Conservation (phyloP, 2,113 vertebrate species). For the Tricholaema leucomelas region DNA sequence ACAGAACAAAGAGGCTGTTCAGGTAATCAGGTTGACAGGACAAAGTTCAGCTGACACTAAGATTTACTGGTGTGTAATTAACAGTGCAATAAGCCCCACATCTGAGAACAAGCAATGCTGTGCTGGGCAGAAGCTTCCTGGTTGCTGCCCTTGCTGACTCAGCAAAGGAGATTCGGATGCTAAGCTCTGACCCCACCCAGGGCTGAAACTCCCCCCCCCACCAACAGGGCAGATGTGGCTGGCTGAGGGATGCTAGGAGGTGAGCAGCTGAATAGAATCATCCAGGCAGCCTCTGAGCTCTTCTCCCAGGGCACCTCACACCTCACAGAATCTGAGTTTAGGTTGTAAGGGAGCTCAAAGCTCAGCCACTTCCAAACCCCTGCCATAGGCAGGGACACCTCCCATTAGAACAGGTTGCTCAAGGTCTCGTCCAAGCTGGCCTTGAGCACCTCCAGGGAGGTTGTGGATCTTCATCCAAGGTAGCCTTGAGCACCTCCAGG, state of each 20-base stretch:
- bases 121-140: background rate
- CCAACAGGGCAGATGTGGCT: rapidly evolving
- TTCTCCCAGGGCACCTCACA: no score
- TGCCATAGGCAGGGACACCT: no score
- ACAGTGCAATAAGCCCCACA: background rate
- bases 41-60: rapidly evolving
- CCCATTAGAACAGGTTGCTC: no score
- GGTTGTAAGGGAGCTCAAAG: no score
- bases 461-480: no score
- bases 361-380: no score
- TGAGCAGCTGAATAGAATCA: background rate
- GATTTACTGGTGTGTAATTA: background rate
- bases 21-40: background rate
- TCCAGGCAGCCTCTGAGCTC: no score
- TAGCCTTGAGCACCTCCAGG: no score
- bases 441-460: no score
- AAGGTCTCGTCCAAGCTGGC: no score
- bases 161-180: background rate
- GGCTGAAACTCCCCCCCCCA: background rate
- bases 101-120: background rate
- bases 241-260: background rate
- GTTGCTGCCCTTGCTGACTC: background rate
- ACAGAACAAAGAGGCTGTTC: background rate
- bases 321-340: no score
- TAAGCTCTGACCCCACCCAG: background rate